These are phyloP conservation scores for Suncus etruscus DNA, from an alignment of 2,113 vertebrate species.

Conservation along the genomic window DNA sequence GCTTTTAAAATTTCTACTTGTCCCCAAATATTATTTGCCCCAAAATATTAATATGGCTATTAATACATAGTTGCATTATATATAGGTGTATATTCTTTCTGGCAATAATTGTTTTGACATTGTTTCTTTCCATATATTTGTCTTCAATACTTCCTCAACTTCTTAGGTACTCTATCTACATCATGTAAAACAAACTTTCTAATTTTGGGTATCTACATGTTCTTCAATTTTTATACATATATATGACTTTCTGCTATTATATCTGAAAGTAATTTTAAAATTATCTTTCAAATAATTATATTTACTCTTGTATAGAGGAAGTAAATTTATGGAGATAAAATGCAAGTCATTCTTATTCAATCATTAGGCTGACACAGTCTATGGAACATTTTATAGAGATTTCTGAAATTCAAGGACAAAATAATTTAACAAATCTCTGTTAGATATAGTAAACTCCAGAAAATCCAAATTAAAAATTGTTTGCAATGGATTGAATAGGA, in stretches of 20 bases:
- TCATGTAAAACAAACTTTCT: not conserved
- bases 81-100: not conserved
- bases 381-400: not conserved
- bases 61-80: not conserved
- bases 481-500: not conserved
- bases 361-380: not conserved
- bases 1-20: not conserved
- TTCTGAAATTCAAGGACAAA: not conserved
- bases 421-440: not conserved
- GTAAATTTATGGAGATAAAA: not conserved
- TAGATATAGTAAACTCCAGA: not conserved
- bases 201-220: not conserved
- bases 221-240: not conserved
- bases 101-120: not conserved
- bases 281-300: not conserved
- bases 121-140: not conserved
- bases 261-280: not conserved
- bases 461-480: not conserved
- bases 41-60: not conserved
- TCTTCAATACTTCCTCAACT: not conserved
- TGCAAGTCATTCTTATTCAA: conserved; percentile 5
- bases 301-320: not conserved
- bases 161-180: not conserved
- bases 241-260: not conserved
- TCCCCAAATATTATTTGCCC: not conserved